Evolutionary conservation across 2,797 vertebrate species (phyloP).

Genomic region (Okamejei kenojei): DNA sequence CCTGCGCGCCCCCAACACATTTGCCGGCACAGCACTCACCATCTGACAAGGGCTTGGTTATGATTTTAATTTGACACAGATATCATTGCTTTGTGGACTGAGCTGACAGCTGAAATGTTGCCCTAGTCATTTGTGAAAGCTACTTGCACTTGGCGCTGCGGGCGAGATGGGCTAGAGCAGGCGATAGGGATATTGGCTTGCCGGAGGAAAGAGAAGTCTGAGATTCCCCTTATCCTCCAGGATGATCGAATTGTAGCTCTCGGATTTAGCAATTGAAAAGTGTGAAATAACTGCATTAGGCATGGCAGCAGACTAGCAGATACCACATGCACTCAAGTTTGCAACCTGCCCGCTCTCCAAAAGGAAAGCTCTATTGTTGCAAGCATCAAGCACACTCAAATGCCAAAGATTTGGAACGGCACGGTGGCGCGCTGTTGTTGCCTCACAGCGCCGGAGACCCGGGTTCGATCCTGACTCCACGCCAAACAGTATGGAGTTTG

Average conservation of each 20-base stretch:
- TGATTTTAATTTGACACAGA: background rate
- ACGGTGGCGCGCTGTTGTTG: too few relatives aligned
- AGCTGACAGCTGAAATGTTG: background rate
- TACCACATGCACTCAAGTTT: background rate
- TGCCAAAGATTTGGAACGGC: background rate
- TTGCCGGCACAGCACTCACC: background rate
- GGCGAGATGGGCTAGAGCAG: background rate
- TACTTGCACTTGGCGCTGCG: background rate
- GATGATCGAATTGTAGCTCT: background rate
- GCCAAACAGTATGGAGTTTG: too few relatives aligned
- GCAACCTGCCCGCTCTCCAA: background rate
- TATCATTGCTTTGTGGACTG: background rate
- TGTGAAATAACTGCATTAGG: background rate
- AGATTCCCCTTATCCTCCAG: background rate
- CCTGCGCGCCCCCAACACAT: too few relatives aligned
- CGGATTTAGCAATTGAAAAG: background rate
- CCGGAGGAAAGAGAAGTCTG: background rate
- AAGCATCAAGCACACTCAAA: background rate
- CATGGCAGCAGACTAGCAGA: background rate
- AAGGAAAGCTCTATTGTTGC: background rate
- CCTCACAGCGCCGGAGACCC: too few relatives aligned
- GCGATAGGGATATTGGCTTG: background rate
- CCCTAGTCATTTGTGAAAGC: background rate
- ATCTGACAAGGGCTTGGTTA: background rate
- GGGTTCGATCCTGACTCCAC: too few relatives aligned